A percentile compares a stretch with the other conserved stretches of the same genome.
Conservation (phyloP, 2,797 vertebrate genomes). For the Hipposideros larvatus region DNA sequence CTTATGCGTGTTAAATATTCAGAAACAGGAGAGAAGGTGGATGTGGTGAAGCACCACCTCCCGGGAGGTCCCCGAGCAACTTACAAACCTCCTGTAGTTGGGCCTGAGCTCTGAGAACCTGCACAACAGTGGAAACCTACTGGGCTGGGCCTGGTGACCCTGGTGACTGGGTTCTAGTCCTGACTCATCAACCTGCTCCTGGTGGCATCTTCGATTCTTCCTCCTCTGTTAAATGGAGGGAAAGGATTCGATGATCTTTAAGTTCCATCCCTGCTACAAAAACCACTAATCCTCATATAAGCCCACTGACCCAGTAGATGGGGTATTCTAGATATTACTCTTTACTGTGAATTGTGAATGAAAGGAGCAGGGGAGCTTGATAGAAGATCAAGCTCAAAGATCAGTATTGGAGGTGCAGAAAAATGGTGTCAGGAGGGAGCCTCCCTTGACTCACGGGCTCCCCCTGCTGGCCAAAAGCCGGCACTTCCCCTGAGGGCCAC, state of each 20-base stretch:
- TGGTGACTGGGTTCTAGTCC: background rate
- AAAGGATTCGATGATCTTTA: background rate
- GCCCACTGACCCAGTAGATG: background rate
- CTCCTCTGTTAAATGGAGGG: background rate
- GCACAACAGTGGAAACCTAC: background rate
- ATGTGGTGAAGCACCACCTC: background rate
- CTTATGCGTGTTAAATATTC: background rate
- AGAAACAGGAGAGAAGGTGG: background rate
- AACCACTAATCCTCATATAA: background rate
- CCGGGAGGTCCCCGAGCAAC: background rate
- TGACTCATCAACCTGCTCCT: background rate
- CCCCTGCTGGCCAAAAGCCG: background rate
- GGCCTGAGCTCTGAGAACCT: background rate
- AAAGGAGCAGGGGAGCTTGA: background rate
- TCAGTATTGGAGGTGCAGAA: background rate
- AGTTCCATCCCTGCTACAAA: background rate
- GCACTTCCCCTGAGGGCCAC: background rate
- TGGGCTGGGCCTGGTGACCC: background rate
- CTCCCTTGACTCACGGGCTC: background rate
- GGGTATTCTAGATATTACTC: background rate
- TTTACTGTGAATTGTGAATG: background rate
- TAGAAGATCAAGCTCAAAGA: background rate
- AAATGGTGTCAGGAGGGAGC: background rate
- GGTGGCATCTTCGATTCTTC: background rate
- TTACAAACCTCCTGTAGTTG: fast-evolving